These are phyloP conservation scores for Empidonax alnorum DNA, from an alignment of 2,113 vertebrate species.

Conservation along the genomic window DNA sequence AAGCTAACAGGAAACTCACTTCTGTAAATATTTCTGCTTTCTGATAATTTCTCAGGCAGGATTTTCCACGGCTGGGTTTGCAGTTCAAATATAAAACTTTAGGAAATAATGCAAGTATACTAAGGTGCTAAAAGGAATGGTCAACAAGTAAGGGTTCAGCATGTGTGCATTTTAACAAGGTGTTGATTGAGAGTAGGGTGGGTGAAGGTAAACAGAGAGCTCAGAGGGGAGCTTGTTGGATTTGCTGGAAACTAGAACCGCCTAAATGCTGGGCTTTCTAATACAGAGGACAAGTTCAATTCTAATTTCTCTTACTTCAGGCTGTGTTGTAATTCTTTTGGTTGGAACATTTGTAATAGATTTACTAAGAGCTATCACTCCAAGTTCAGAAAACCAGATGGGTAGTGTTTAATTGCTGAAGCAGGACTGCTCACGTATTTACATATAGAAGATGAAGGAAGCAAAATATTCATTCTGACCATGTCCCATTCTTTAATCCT, in stretches of 20 bases:
- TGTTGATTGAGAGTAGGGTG: not conserved
- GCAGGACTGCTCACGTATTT: not conserved
- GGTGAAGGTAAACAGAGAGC: not conserved
- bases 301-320: not conserved
- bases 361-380: constrained; percentile 39
- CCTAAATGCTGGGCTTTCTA: not conserved
- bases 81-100: not conserved
- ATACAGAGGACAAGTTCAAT: not conserved
- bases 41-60: not conserved
- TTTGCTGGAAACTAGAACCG: not conserved
- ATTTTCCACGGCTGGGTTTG: not conserved
- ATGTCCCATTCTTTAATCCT: constrained; percentile 9
- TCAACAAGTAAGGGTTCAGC: not conserved
- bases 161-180: not conserved
- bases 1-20: not conserved
- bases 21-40: not conserved
- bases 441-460: constrained; percentile 16
- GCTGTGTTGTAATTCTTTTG: not conserved
- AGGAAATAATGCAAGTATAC: not conserved
- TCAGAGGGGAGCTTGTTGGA: not conserved
- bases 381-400: constrained; percentile 25
- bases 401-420: constrained; percentile 22
- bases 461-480: constrained; percentile 5
- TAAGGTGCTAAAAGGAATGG: not conserved
- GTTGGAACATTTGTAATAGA: constrained; percentile 16